Evolutionary conservation across 2,113 vertebrate genomes (phyloP).

Genomic region (Calyptommatus sinebrachiatus): DNA sequence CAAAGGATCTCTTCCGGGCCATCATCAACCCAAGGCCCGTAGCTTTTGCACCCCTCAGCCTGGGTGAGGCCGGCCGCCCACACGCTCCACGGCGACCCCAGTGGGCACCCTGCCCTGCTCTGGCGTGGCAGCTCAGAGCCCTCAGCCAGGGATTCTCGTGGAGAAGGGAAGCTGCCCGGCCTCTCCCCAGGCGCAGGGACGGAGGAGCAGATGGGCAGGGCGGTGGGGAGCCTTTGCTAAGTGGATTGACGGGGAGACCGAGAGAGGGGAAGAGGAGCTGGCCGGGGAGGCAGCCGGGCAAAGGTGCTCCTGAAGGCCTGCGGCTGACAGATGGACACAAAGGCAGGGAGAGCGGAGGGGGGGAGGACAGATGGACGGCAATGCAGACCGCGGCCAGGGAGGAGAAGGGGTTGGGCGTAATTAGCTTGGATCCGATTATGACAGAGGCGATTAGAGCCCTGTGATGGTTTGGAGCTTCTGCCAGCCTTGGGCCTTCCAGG

Average conservation of each 20-base stretch:
- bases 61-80: background rate
- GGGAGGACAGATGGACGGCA: slow-evolving; percentile 74
- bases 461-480: slow-evolving; percentile 65
- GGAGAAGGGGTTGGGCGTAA: slow-evolving; percentile 67
- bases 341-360: slow-evolving; percentile 62
- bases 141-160: slow-evolving; percentile 39
- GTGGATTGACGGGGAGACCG: slow-evolving; percentile 42
- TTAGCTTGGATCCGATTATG: slow-evolving; percentile 72
- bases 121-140: background rate
- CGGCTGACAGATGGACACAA: slow-evolving; percentile 79
- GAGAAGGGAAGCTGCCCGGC: slow-evolving; percentile 1
- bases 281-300: slow-evolving; percentile 59
- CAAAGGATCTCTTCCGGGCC: background rate
- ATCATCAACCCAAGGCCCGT: background rate
- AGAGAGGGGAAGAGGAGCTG: slow-evolving; percentile 25
- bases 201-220: slow-evolving; percentile 56
- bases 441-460: slow-evolving; percentile 64
- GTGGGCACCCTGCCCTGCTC: slow-evolving; percentile 4
- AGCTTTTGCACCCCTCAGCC: background rate
- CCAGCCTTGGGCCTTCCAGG: slow-evolving; percentile 55
- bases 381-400: slow-evolving; percentile 46
- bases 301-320: slow-evolving; percentile 53
- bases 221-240: slow-evolving; percentile 46
- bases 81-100: background rate
- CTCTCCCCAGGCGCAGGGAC: background rate